These are phyloP conservation scores for Sarcophaga caerulescens DNA, from an alignment of 2,888 invertebrate species.

Conservation along the genomic window DNA sequence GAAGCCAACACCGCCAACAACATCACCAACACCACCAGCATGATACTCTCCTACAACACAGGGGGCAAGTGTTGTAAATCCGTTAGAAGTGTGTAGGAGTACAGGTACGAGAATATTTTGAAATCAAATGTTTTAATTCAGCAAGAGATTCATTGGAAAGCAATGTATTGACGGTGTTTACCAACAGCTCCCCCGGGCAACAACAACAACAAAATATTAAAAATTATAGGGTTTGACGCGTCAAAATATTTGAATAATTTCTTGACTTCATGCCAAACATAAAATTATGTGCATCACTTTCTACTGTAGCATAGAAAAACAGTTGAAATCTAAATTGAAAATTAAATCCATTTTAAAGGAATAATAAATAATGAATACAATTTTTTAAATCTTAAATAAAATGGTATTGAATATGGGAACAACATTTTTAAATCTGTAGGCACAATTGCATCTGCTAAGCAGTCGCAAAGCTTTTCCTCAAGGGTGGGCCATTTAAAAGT, in stretches of 20 bases:
- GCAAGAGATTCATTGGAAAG: not conserved
- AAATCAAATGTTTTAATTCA: slow-evolving; percentile 11
- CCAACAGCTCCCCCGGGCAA: not conserved
- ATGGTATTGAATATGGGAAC: no score
- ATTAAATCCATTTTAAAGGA: no score
- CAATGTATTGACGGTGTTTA: not conserved
- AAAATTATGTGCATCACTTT: slow-evolving; percentile 28
- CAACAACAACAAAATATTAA: not conserved
- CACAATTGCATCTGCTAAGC: no score
- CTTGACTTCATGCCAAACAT: slow-evolving; percentile 8
- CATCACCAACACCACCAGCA: slow-evolving; percentile 4
- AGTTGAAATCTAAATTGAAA: no score
- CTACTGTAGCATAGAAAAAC: no score
- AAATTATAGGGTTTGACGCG: slow-evolving; percentile 43
- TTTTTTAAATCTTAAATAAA: no score
- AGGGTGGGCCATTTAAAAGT: no score
- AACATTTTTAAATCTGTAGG: no score
- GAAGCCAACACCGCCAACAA: slow-evolving; percentile 64
- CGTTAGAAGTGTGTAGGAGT: not conserved
- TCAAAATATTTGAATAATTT: slow-evolving; percentile 44
- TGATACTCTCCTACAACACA: slow-evolving; percentile 21
- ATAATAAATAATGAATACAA: no score
- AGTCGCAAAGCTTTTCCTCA: no score
- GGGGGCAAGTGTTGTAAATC: not conserved
- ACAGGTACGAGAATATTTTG: not conserved